These are phyloP conservation scores for Melospiza georgiana DNA, from an alignment of 2,113 vertebrate species.

Conservation along the genomic window DNA sequence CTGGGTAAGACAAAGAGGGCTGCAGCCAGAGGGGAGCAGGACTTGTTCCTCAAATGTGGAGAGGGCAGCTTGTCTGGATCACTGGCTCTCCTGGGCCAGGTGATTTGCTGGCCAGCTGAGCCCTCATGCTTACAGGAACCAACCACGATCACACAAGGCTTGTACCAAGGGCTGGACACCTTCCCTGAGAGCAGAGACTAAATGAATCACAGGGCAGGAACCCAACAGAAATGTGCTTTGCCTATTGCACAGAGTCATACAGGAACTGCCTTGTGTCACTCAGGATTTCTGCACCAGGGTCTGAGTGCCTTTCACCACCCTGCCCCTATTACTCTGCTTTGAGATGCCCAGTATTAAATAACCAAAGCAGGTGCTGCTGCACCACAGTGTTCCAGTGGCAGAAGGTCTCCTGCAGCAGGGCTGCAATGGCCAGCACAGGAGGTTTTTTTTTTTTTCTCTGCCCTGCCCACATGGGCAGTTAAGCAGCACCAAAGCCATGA, in stretches of 20 bases:
- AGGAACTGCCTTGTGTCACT: neutral
- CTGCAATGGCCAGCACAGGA: neutral
- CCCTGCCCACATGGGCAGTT: neutral
- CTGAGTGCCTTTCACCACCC: neutral
- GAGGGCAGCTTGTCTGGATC: neutral
- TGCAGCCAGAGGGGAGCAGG: neutral
- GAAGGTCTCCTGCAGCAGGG: neutral
- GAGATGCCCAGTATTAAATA: neutral
- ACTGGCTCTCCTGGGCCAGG: neutral
- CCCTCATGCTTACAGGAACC: neutral
- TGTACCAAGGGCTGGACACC: neutral
- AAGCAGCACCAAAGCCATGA: neutral
- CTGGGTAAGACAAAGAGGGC: neutral
- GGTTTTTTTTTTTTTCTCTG: neutral
- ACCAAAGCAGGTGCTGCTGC: neutral
- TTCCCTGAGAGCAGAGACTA: neutral
- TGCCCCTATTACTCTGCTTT: neutral
- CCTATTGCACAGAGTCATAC: neutral
- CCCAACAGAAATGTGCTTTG: neutral
- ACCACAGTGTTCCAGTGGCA: neutral
- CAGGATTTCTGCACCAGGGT: neutral
- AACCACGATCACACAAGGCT: neutral
- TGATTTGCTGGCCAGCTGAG: neutral
- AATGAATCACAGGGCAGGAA: neutral
- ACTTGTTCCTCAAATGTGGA: neutral